phyloP scores from a whole-genome alignment of 2,888 invertebrate genomes.

The Yponomeuta malinellus region DNA sequence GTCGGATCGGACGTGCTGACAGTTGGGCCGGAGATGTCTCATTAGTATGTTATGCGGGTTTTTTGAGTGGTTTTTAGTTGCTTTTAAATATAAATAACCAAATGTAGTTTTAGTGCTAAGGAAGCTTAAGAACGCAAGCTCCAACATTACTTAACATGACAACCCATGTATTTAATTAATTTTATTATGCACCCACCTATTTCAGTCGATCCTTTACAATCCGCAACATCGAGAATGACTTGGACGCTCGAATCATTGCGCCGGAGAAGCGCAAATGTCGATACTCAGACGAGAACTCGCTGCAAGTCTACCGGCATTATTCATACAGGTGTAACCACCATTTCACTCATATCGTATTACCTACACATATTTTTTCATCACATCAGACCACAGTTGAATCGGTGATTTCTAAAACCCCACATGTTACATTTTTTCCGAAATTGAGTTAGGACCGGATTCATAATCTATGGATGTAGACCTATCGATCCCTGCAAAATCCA shows the following conservation, averaged over 20 bases:
- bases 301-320: constrained; percentile 78
- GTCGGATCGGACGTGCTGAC: constrained; percentile 78
- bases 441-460: too few relatives aligned
- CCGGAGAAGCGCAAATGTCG: constrained; percentile 83
- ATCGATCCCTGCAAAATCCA: too few relatives aligned
- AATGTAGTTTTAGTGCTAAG: too few relatives aligned
- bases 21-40: constrained; percentile 75
- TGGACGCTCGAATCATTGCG: constrained; percentile 77
- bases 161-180: too few relatives aligned
- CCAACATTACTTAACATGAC: too few relatives aligned
- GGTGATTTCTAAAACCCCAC: too few relatives aligned
- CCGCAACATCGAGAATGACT: constrained; percentile 81
- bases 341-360: neutral
- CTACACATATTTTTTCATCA: neutral
- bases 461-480: too few relatives aligned
- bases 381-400: too few relatives aligned
- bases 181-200: too few relatives aligned
- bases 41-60: constrained; percentile 45
- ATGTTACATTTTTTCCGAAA: too few relatives aligned
- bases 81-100: too few relatives aligned
- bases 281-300: constrained; percentile 79
- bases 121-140: too few relatives aligned
- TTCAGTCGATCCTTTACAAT: constrained; percentile 73
- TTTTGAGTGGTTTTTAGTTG: neutral
- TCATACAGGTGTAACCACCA: constrained; percentile 51